These are phyloP conservation scores for Asteroscopus sphinx DNA, from an alignment of 2,888 invertebrate genomes.

Conservation along the genomic window DNA sequence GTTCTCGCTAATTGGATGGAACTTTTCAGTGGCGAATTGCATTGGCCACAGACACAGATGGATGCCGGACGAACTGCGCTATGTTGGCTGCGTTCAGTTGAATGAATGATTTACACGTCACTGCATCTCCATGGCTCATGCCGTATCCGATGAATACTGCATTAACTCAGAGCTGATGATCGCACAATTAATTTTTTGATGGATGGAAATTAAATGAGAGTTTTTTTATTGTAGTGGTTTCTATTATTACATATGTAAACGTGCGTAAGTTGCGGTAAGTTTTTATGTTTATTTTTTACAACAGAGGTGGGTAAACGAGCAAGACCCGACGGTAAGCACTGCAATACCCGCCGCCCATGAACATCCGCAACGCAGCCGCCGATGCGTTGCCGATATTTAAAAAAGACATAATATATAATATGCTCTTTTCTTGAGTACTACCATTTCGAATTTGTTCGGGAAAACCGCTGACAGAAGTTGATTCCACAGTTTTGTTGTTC, in stretches of 20 bases:
- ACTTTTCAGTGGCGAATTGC: constrained; percentile 77
- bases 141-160: constrained; percentile 67
- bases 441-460: too few species aligned
- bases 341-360: too few species aligned
- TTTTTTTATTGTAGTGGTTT: constrained; percentile 4
- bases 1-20: constrained; percentile 84
- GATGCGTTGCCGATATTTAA: too few species aligned
- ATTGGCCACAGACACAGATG: constrained; percentile 62
- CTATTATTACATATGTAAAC: constrained; percentile 13
- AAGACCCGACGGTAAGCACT: too few species aligned
- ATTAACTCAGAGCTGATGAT: constrained; percentile 63
- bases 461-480: too few species aligned
- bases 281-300: too few species aligned
- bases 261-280: too few species aligned
- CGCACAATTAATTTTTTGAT: constrained; percentile 54
- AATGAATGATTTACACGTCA: constrained; percentile 69
- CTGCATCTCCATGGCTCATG: constrained; percentile 64
- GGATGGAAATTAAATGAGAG: constrained; percentile 18
- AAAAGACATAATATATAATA: too few species aligned
- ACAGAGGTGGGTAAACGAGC: too few species aligned
- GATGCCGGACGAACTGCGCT: constrained; percentile 53
- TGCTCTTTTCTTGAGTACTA: too few species aligned
- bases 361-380: too few species aligned
- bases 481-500: too few species aligned
- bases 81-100: constrained; percentile 44